These are phyloP conservation scores for Discoglossus pictus DNA, from an alignment of 2,797 vertebrate species.

Conservation along the genomic window DNA sequence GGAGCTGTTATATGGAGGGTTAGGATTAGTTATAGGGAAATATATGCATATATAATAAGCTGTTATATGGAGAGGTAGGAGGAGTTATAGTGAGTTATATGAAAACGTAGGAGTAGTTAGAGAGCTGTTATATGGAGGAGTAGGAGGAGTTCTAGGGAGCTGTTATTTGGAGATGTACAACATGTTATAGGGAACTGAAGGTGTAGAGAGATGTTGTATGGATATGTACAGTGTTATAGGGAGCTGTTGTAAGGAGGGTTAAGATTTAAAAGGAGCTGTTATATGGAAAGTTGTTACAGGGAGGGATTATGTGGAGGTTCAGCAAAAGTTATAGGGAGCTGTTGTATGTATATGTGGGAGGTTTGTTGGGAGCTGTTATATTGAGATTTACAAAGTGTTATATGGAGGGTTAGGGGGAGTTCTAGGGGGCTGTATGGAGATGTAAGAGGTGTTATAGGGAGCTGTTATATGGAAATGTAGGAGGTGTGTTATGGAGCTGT, in stretches of 20 bases:
- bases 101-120: background rate
- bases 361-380: background rate
- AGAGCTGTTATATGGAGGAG: background rate
- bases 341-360: no score
- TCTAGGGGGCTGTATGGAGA: no score
- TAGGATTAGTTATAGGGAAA: background rate
- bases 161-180: background rate
- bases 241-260: background rate
- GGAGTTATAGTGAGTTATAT: background rate
- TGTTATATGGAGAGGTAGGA: slow-evolving; percentile 1
- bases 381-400: no score
- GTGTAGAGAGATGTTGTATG: no score
- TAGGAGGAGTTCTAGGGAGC: background rate
- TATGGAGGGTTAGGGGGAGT: no score
- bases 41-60: background rate
- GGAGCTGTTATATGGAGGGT: background rate
- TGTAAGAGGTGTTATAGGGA: no score
- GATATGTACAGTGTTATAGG: background rate
- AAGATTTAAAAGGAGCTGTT: background rate
- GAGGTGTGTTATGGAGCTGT: no score
- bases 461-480: no score
- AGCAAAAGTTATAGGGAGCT: background rate
- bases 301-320: background rate
- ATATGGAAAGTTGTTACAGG: background rate
- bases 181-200: background rate